Evolutionary conservation across 2,888 invertebrate species (phyloP), one percentile per base, ranked within the genome.

Genomic region (Nymphalis c-album): DNA sequence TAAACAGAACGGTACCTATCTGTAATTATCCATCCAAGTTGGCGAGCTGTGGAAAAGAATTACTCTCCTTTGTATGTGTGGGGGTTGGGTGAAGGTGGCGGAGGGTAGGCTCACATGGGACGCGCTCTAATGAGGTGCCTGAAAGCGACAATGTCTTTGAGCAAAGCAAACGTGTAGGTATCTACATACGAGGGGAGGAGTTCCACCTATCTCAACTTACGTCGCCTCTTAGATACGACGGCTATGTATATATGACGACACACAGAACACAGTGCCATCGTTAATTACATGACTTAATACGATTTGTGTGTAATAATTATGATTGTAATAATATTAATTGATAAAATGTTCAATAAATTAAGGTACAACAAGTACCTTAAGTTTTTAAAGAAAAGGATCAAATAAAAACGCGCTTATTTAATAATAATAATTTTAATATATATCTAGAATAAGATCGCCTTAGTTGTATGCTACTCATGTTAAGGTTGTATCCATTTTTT

Each of bases 131-230:
- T 92, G 91, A 92, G 91, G 91, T 92, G 91, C 91, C 91, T 91
- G 91, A 91, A 91, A 91, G 91, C 91, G 91, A 91, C 91, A 92
- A 91, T 92, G 91, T 91, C 91, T 91, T 90, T 91, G 90, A 90
- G 89, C 87, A 88, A 89, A 90, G 89, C 91, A 90, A 91, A 91
- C 87, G 90, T 90, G 90, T 90, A 89, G 86, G 86, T 91, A 91
- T 91, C 80, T 81, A 82, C 79, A 88, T 91, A 91, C 85, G 85
- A 88, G 83, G 87, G 90, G 86, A 81, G 90, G 88, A 81, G 84
- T 82, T 82, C 81, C 82, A 82, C 82, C 84, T 82, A 80, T 79
- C 76, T 80, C 77, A 69, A 68, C 74, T 75, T 68, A 65, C 69
- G 64, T 53, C 72, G 69, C 74, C 70, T 74, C 73, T 78, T 81